These are phyloP conservation scores for Bombus impatiens DNA, from an alignment of 1,140 invertebrate species.

Conservation along the genomic window DNA sequence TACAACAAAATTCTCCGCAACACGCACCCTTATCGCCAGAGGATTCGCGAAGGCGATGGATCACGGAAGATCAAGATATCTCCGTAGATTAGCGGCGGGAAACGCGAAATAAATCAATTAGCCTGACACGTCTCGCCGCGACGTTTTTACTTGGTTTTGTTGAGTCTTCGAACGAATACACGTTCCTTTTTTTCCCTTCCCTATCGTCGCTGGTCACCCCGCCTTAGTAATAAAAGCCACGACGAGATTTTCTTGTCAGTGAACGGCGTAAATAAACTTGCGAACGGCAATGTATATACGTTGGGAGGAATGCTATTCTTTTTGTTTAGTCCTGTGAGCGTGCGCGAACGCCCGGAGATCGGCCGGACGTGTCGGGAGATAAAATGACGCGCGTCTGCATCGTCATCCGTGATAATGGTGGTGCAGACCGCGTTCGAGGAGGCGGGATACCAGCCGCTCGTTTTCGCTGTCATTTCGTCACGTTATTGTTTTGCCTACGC, in stretches of 20 bases:
- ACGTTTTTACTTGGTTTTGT: slow-evolving; percentile 39
- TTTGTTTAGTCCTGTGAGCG: slow-evolving; percentile 17
- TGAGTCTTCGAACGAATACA: slow-evolving; percentile 49
- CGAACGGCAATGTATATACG: slow-evolving; percentile 32
- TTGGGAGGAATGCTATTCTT: slow-evolving; percentile 32
- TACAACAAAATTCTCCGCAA: slow-evolving; percentile 7
- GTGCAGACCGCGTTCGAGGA: slow-evolving; percentile 25
- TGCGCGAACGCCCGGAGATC: slow-evolving; percentile 3
- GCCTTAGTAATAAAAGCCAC: slow-evolving; percentile 61
- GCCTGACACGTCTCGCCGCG: slow-evolving; percentile 31
- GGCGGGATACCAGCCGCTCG: slow-evolving; percentile 48
- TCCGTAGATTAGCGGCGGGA: slow-evolving; percentile 42
- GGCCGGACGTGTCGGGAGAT: slow-evolving; percentile 64
- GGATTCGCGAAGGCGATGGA: not conserved
- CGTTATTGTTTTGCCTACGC: slow-evolving; percentile 58
- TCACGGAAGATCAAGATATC: slow-evolving; percentile 32
- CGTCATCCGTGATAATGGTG: slow-evolving; percentile 76
- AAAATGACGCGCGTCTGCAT: slow-evolving; percentile 74
- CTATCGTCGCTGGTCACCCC: not conserved
- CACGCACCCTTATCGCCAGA: not conserved
- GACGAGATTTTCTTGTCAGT: slow-evolving; percentile 66
- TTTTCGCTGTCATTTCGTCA: slow-evolving; percentile 70
- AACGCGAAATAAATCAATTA: slow-evolving; percentile 66
- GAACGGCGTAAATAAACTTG: slow-evolving; percentile 63
- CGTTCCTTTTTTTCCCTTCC: slow-evolving; percentile 8